These are phyloP conservation scores for Etheostoma nigrum DNA, from an alignment of 2,797 vertebrate species.

Conservation along the genomic window DNA sequence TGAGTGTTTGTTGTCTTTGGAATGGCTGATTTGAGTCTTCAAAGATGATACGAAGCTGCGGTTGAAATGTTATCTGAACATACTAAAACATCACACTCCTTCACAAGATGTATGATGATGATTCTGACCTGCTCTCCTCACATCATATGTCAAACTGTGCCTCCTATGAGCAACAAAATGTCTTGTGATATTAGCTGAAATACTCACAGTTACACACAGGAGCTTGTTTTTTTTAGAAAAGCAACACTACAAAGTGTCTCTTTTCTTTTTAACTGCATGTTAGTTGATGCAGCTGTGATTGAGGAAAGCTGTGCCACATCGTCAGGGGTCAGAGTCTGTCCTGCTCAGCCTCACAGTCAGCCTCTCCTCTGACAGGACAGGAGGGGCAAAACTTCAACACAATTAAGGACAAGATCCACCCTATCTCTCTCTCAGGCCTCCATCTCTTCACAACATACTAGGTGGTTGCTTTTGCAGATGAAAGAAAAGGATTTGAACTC, in stretches of 20 bases:
- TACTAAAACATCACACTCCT: slow-evolving; percentile 11
- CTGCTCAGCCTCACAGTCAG: slow-evolving; percentile 37
- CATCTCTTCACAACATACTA: neutral
- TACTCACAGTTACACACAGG: neutral
- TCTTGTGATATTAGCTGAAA: neutral
- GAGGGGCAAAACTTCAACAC: slow-evolving; percentile 18
- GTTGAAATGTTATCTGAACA: slow-evolving; percentile 36
- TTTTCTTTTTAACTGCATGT: neutral
- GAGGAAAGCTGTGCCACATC: slow-evolving; percentile 15
- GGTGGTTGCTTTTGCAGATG: slow-evolving; percentile 19
- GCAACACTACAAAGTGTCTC: neutral
- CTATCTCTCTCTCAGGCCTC: slow-evolving; percentile 7
- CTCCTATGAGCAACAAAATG: slow-evolving; percentile 22
- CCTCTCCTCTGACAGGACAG: slow-evolving; percentile 27
- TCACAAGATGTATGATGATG: slow-evolving; percentile 33
- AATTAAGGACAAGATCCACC: slow-evolving; percentile 10
- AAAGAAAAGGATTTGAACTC: slow-evolving; percentile 35
- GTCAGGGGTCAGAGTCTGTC: slow-evolving; percentile 21
- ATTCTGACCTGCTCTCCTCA: slow-evolving; percentile 11
- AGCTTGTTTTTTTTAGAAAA: slow-evolving; percentile 17
- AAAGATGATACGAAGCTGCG: slow-evolving; percentile 36
- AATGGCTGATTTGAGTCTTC: slow-evolving; percentile 42
- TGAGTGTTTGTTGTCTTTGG: slow-evolving; percentile 62
- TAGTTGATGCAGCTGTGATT: slow-evolving; percentile 24
- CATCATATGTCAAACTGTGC: slow-evolving; percentile 38